These are phyloP conservation scores for Atherinosoma microstoma DNA, from an alignment of 2,797 vertebrate species.

Conservation along the genomic window DNA sequence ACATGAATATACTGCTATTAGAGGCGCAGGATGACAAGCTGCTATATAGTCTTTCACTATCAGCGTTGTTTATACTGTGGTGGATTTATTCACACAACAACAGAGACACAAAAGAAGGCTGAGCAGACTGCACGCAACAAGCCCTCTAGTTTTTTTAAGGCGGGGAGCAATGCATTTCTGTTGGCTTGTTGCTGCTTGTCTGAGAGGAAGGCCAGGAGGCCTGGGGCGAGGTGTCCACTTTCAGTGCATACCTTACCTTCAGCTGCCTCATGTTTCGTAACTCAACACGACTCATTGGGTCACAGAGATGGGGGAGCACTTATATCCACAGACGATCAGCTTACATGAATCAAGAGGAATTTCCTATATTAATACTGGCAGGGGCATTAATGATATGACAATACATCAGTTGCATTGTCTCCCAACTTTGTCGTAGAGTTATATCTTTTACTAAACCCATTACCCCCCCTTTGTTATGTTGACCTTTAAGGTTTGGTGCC, in stretches of 20 bases:
- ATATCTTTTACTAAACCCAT: constrained; percentile 55
- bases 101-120: constrained; percentile 51
- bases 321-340: constrained; percentile 70
- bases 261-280: constrained; percentile 85
- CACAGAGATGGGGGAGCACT: constrained; percentile 75
- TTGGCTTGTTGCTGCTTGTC: constrained; percentile 82
- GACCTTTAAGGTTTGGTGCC: constrained; percentile 47
- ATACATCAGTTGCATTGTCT: constrained; percentile 62
- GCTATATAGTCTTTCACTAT: constrained; percentile 62
- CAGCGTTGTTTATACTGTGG: constrained; percentile 62
- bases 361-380: constrained; percentile 76
- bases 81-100: constrained; percentile 59
- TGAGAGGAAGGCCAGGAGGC: constrained; percentile 81
- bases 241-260: constrained; percentile 85
- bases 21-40: constrained; percentile 51
- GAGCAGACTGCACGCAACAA: constrained; percentile 57
- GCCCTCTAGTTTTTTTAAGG: constrained; percentile 67
- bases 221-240: constrained; percentile 84
- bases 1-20: constrained; percentile 53
- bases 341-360: constrained; percentile 81
- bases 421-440: constrained; percentile 21
- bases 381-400: constrained; percentile 65
- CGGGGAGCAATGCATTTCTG: constrained; percentile 53
- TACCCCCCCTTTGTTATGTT: constrained; percentile 41
- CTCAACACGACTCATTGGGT: constrained; percentile 79